Evolutionary conservation across 2,888 invertebrate genomes (phyloP).

Genomic region (Ectemnius lituratus): DNA sequence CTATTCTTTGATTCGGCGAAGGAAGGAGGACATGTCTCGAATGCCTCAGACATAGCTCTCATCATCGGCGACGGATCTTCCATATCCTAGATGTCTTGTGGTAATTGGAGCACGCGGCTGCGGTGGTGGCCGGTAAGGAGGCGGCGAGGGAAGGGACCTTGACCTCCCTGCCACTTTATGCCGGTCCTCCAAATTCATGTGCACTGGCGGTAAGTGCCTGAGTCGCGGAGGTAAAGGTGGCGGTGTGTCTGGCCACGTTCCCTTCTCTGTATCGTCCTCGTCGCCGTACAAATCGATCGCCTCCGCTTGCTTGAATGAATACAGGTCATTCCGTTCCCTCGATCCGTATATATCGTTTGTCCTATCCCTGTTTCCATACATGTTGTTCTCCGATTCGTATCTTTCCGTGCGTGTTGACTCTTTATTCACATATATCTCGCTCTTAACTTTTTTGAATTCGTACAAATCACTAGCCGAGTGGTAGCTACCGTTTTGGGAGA

Average conservation of each 20-base stretch:
- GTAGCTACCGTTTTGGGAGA: conserved; percentile 72
- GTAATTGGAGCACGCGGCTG: conserved; percentile 74
- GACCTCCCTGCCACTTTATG: conserved; percentile 75
- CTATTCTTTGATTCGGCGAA: conserved; percentile 38
- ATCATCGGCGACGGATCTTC: conserved; percentile 74
- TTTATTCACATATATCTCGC: conserved; percentile 69
- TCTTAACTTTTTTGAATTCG: conserved; percentile 73
- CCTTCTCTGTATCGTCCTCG: conserved; percentile 76
- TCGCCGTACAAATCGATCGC: conserved; percentile 74
- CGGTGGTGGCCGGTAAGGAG: conserved; percentile 75
- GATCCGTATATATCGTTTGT: conserved; percentile 68
- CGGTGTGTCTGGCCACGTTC: conserved; percentile 79
- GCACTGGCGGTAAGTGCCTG: conserved; percentile 83
- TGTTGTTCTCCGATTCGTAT: conserved; percentile 67
- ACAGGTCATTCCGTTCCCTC: conserved; percentile 68
- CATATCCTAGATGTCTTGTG: conserved; percentile 72
- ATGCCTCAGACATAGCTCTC: conserved; percentile 74
- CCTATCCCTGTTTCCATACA: conserved; percentile 71
- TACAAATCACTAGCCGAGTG: conserved; percentile 66
- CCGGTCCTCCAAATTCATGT: conserved; percentile 82
- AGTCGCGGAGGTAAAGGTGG: conserved; percentile 82
- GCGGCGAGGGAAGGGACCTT: conserved; percentile 75
- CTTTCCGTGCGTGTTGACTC: conserved; percentile 61
- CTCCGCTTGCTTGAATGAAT: conserved; percentile 72
- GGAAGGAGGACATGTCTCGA: conserved; percentile 13